Percentiles rank a stretch among this genome's conserved stretches.
These are phyloP conservation scores for Rhinella marina DNA, from an alignment of 2,797 vertebrate species.

Conservation along the genomic window DNA sequence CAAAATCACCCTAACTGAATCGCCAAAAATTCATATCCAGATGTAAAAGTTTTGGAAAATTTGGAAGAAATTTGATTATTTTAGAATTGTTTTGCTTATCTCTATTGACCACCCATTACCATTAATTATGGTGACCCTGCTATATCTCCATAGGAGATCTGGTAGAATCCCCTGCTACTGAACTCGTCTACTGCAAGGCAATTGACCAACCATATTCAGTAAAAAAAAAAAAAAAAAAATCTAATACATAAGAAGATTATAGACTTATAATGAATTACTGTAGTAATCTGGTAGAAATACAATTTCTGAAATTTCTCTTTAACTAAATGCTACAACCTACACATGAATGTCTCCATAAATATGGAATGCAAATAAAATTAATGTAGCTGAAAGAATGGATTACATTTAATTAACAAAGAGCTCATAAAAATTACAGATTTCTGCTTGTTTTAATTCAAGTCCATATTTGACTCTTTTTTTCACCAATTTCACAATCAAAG, in stretches of 20 bases:
- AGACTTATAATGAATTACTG: neutral
- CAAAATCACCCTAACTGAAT: too few relatives aligned
- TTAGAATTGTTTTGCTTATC: too few relatives aligned
- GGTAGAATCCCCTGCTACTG: too few relatives aligned
- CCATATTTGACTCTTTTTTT: slow-evolving; percentile 25
- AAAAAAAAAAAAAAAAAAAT: too few relatives aligned
- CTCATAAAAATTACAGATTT: slow-evolving; percentile 5
- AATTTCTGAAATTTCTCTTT: neutral
- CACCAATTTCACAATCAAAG: slow-evolving; percentile 5
- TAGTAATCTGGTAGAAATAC: neutral
- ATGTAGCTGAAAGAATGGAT: slow-evolving; percentile 26
- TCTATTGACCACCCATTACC: too few relatives aligned
- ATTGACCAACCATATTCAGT: neutral
- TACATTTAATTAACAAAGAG: slow-evolving; percentile 9
- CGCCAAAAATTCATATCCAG: too few relatives aligned
- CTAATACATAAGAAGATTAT: too few relatives aligned
- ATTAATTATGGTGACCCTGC: too few relatives aligned
- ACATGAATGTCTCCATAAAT: neutral
- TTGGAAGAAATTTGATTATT: too few relatives aligned
- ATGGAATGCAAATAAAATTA: slow-evolving; percentile 14
- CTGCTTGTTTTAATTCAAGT: slow-evolving; percentile 26
- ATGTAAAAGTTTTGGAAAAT: too few relatives aligned
- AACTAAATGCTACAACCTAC: neutral
- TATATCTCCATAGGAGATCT: too few relatives aligned
- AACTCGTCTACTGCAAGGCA: neutral